Conservation (phyloP, 2,797 vertebrate genomes). For the Iguana delicatissima region DNA sequence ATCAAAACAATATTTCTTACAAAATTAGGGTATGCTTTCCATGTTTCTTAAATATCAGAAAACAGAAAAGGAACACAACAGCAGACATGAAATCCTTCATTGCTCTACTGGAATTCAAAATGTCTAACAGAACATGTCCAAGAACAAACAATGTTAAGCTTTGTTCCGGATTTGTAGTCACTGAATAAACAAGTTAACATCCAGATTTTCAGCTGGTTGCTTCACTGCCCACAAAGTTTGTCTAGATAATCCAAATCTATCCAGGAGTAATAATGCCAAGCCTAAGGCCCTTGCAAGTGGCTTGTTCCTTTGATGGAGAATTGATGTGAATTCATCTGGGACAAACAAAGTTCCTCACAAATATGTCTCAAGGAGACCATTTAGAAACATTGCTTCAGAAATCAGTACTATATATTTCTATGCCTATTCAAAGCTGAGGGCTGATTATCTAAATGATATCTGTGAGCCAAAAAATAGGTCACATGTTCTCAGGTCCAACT, state of each 20-base stretch:
- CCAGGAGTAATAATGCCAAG: neutral
- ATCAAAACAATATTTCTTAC: neutral
- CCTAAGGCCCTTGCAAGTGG: neutral
- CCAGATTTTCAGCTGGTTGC: neutral
- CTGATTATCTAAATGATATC: neutral
- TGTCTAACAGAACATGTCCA: neutral
- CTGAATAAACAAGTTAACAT: neutral
- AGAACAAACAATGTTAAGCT: neutral
- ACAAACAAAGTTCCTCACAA: neutral
- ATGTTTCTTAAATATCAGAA: neutral
- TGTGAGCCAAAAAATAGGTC: neutral
- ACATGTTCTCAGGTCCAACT: neutral
- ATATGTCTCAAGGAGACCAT: neutral
- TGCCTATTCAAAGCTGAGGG: no score
- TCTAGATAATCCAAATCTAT: neutral
- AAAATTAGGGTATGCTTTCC: neutral
- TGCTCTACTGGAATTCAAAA: neutral
- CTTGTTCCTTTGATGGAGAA: neutral
- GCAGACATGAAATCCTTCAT: neutral
- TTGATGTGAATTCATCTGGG: neutral
- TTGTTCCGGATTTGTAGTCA: neutral
- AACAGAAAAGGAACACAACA: neutral
- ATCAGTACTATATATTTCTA: neutral
- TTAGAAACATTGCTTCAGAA: neutral
- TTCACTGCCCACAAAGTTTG: neutral